These are phyloP conservation scores for Lutraria lutraria DNA, from an alignment of 2,888 invertebrate species.

Conservation along the genomic window DNA sequence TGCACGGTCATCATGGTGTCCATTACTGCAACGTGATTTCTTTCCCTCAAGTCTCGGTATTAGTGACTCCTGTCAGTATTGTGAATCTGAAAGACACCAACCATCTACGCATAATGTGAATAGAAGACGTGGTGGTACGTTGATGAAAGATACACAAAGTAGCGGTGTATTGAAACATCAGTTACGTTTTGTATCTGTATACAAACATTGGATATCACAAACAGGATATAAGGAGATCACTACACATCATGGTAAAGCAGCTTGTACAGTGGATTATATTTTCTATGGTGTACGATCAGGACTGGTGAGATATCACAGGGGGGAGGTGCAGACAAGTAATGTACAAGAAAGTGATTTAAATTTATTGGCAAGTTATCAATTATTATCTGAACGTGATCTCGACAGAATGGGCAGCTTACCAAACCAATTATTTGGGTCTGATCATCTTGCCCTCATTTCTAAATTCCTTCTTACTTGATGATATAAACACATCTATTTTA, in stretches of 20 bases:
- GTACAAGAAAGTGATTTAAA: conserved; percentile 88
- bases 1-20: conserved; percentile 63
- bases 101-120: not conserved
- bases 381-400: conserved; percentile 91
- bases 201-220: conserved; percentile 88
- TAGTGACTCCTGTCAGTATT: conserved; percentile 87
- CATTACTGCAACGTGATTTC: conserved; percentile 72
- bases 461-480: conserved; percentile 66
- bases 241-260: conserved; percentile 93
- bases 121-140: not conserved
- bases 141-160: conserved; percentile 87
- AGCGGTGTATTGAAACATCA: conserved; percentile 90
- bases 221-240: conserved; percentile 89
- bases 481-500: too few relatives aligned
- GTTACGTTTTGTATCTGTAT: conserved; percentile 91
- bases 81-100: conserved; percentile 34
- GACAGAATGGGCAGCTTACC: conserved; percentile 90
- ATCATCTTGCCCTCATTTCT: conserved; percentile 84
- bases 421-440: conserved; percentile 88
- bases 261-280: conserved; percentile 93
- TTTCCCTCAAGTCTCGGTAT: conserved; percentile 87
- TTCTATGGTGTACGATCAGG: conserved; percentile 89
- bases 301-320: conserved; percentile 46
- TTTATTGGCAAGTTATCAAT: conserved; percentile 89
- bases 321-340: conserved; percentile 51